These are phyloP conservation scores for Eristalinus sepulchralis DNA, from an alignment of 2,888 invertebrate genomes.

Conservation along the genomic window DNA sequence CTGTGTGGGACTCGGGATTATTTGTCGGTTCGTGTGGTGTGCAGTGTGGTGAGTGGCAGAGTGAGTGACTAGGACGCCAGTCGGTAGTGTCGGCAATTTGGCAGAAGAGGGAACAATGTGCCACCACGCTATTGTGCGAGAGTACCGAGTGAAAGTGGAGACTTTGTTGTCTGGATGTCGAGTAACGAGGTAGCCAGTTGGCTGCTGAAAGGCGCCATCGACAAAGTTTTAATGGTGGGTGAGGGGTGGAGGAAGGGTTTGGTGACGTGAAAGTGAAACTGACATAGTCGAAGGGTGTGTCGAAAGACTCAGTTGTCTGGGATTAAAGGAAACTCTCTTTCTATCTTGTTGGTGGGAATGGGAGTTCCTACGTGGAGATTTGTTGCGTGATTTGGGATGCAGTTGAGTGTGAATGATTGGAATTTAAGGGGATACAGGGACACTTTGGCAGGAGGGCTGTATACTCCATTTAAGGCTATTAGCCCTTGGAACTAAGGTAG, in stretches of 20 bases:
- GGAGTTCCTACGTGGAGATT: background rate
- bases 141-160: slow-evolving; percentile 46
- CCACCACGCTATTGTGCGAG: slow-evolving; percentile 7
- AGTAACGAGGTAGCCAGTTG: slow-evolving; percentile 49
- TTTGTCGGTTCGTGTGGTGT: slow-evolving; percentile 1
- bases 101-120: slow-evolving; percentile 49
- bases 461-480: too few species aligned
- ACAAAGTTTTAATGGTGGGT: too few species aligned
- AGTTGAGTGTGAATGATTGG: too few species aligned
- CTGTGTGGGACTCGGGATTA: slow-evolving; percentile 44
- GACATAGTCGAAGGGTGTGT: background rate
- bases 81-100: slow-evolving; percentile 32
- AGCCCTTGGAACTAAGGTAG: too few species aligned
- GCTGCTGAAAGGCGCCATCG: background rate
- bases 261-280: slow-evolving; percentile 43
- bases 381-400: background rate
- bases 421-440: too few species aligned
- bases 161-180: slow-evolving; percentile 43
- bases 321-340: background rate
- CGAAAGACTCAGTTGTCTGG: background rate
- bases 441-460: too few species aligned
- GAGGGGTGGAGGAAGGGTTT: background rate
- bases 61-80: slow-evolving; percentile 34
- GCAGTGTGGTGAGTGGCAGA: slow-evolving; percentile 42
- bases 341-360: background rate